Base-by-base conservation (phyloP, 2,113 vertebrate species). In the Calonectris borealis region DNA sequence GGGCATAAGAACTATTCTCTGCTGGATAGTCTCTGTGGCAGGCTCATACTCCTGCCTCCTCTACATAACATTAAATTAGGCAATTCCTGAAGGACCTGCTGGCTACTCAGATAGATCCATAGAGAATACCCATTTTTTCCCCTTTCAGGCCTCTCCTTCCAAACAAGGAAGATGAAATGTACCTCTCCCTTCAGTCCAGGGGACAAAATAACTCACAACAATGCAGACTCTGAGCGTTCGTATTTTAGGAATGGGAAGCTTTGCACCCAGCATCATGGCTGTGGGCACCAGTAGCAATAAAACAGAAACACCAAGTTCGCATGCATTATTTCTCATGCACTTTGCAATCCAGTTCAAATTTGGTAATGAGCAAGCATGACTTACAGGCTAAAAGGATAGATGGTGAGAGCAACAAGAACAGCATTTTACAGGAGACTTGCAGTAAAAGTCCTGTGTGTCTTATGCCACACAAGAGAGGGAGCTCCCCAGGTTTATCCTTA, bases 201-300 rank as follows among this genome's bases (percentile, higher is more conserved):
- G 57, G n/a, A 32, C 40, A 61, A 66, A 70, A 44, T 5, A 55
- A 54, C 32, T 44, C 26, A 1, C 9, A 49, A 48, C 62, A 65
- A 17, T 5, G 52, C 40, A 60, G 58, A 42, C 42, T 16, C 31
- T 2, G 40, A 51, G 61, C 2, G 0, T 18, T 62, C 1, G 0
- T 36, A 24, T 31, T 80, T 69, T 7, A 40, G 36, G 55, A 65
- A 64, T 1, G 29, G 57, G 51, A 82, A 82, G 34, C 34, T 32
- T 15, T 4, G n/a, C 20, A 48, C 15, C 22, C 32, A 46, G 31
- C 26, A 9, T 29, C 32, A 3, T 4, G 32, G 49, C 57, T 62
- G 62, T 13, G 27, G 48, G n/a, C 58, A 72, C 24, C 51, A 32
- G 46, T 1, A 66, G 69, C 40, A 31, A 36, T 14, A 36, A 36